Base-by-base conservation (phyloP, 2,797 vertebrate genomes). In the Gymnodraco acuticeps region DNA sequence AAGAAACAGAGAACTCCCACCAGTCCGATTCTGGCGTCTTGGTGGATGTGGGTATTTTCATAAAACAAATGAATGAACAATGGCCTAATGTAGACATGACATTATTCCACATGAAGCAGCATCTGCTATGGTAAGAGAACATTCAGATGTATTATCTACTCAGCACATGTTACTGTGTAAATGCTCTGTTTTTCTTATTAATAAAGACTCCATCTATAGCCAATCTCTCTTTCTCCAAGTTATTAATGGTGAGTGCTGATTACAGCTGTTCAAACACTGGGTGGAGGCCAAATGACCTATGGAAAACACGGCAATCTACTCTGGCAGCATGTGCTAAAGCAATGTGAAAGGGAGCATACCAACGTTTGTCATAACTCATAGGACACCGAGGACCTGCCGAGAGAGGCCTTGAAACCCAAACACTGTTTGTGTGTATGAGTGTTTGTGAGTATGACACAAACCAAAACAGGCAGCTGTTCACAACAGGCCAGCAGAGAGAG, bases 281-380 rank as follows among this genome's bases (percentile, higher is more conserved):
- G 90, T 85, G 89, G 89, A 89, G 87, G 88, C 93, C 94, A 97
- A 96, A 96, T 95, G 94, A 96, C 89, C 95, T 93, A 75, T 88
- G 94, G 93, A 96, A 97, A 98, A 96, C 94, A 97, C 78, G 88
- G 92, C 91, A 19, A 88, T 90, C 91, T 93, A 89, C 94, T 95
- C 93, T 93, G 73, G 93, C 93, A 94, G 91, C 82, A 60, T 90
- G 94, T 92, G 85, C 93, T 95, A 93, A 88, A 96, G 95, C 94
- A 94, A 96, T 93, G 93, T 91, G 89, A 95, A 94, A 90, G 89
- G 84, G 85, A 92, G 91, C 91, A 86, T 90, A 94, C 90, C 87
- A 95, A 94, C 16, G 81, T 91, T 90, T 94, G 89, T 91, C 94
- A 93, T 94, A 92, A 93, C 87, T 95, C 93, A 89, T 82, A 84